phyloP scores from a whole-genome alignment of 2,888 invertebrate genomes.

The Ametastegia equiseti region DNA sequence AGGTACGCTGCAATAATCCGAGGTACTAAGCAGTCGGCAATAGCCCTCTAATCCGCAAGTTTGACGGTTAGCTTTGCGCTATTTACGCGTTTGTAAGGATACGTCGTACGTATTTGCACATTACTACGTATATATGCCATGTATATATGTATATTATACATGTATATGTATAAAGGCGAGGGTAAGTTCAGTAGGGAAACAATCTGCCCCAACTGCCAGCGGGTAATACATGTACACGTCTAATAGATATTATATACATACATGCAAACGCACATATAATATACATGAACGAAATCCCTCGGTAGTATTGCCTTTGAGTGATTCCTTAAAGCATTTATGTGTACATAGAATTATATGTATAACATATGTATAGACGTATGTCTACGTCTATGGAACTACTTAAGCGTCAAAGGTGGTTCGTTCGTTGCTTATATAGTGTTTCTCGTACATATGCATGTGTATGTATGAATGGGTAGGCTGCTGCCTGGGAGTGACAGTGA shows the following conservation, averaged over 20 bases:
- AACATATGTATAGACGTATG: not conserved
- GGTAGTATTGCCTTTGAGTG: not conserved
- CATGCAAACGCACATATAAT: not conserved
- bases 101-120: not conserved
- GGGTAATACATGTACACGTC: not conserved
- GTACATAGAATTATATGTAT: not conserved
- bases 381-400: too few species aligned
- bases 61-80: not conserved
- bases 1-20: too few species aligned
- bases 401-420: constrained; percentile 18
- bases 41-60: not conserved
- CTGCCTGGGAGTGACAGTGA: constrained; percentile 19
- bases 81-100: not conserved
- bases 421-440: too few species aligned
- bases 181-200: constrained; percentile 9
- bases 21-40: not conserved
- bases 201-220: constrained; percentile 25
- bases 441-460: not conserved
- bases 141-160: not conserved
- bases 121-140: not conserved
- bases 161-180: not conserved
- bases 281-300: constrained; percentile 13
- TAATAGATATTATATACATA: not conserved
- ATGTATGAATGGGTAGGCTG: not conserved
- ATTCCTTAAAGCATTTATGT: not conserved